Conservation (phyloP, 2,797 vertebrate species). For the Apogon talboti region DNA sequence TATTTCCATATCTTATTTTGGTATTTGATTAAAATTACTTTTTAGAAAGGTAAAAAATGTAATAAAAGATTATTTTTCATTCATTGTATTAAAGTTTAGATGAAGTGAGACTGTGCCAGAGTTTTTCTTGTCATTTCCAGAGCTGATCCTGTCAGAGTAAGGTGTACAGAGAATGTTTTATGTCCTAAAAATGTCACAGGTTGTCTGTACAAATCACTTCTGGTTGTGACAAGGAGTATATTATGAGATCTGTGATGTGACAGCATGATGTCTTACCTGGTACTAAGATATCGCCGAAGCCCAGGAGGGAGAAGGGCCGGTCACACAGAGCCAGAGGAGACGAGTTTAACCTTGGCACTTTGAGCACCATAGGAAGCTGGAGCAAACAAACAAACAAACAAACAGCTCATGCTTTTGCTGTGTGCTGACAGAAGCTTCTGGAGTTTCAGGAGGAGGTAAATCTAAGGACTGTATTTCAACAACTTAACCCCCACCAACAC, state of each 20-base stretch:
- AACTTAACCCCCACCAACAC: background rate
- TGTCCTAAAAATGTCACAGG: too few species aligned
- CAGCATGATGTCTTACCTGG: slow-evolving; percentile 87
- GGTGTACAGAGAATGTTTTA: too few species aligned
- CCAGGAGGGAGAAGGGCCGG: slow-evolving; percentile 94
- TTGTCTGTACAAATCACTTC: background rate
- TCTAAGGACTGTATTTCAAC: background rate
- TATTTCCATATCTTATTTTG: too few species aligned
- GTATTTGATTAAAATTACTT: too few species aligned
- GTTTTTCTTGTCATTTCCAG: too few species aligned
- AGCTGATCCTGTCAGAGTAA: too few species aligned
- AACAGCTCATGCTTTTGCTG: background rate
- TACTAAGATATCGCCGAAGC: slow-evolving; percentile 96
- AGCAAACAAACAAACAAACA: slow-evolving; percentile 19
- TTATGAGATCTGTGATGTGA: background rate
- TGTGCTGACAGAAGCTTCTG: background rate
- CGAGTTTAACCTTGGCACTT: slow-evolving; percentile 92
- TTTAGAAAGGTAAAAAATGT: too few species aligned
- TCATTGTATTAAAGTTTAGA: too few species aligned
- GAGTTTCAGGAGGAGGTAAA: background rate
- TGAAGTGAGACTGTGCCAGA: too few species aligned
- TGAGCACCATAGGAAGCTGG: slow-evolving; percentile 98
- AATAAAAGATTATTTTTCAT: too few species aligned
- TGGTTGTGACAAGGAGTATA: background rate
- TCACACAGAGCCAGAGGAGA: slow-evolving; percentile 93